A percentile compares a stretch with the other conserved stretches of the same genome.
phyloP scores from a whole-genome alignment of 2,888 invertebrate genomes.

The Athripsodes cinereus region DNA sequence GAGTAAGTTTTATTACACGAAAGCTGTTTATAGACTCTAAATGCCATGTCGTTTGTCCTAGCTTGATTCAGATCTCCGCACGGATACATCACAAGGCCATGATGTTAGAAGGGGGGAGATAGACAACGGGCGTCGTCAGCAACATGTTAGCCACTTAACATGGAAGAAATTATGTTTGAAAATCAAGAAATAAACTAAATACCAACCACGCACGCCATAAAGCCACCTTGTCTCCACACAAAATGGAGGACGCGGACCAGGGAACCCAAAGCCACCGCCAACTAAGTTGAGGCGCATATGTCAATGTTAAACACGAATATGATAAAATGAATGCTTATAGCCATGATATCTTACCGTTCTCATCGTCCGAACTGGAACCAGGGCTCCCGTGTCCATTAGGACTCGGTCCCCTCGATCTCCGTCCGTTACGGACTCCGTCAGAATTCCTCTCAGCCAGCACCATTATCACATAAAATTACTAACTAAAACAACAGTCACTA shows the following conservation, averaged over 20 bases:
- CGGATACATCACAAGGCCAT: too few relatives aligned
- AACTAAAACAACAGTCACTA: neutral
- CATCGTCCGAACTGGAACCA: constrained; percentile 81
- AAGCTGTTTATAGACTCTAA: too few relatives aligned
- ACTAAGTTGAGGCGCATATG: too few relatives aligned
- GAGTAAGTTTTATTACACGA: too few relatives aligned
- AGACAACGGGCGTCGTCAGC: too few relatives aligned
- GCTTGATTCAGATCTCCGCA: too few relatives aligned
- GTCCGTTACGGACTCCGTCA: constrained; percentile 77
- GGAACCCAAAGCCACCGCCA: neutral
- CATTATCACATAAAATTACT: constrained; percentile 50
- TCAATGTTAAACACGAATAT: neutral
- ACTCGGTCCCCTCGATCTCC: constrained; percentile 86
- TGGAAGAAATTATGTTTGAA: too few relatives aligned
- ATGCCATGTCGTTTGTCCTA: too few relatives aligned
- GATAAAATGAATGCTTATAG: neutral
- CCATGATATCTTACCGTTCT: constrained; percentile 56
- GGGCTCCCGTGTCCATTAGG: constrained; percentile 78
- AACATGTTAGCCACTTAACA: too few relatives aligned
- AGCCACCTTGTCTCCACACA: constrained; percentile 13
- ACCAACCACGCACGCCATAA: neutral
- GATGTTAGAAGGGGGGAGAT: too few relatives aligned
- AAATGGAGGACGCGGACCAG: constrained; percentile 21
- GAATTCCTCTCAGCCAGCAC: constrained; percentile 84
- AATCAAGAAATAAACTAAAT: too few relatives aligned